These are phyloP conservation scores for Hoplostethus atlanticus DNA, from an alignment of 2,797 vertebrate species.

Conservation along the genomic window DNA sequence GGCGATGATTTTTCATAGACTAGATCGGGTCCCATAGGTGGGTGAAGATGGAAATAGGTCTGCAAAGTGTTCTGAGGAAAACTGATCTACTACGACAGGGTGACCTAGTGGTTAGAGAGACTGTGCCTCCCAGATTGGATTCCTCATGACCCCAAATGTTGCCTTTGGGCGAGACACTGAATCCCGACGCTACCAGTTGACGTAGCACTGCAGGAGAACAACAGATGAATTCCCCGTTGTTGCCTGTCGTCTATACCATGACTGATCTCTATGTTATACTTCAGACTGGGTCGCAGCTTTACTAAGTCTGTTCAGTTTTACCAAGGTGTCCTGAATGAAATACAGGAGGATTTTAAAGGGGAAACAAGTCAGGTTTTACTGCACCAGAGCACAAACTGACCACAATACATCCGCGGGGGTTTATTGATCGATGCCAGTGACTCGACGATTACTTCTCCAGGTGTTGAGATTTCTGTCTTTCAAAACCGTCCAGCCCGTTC, in stretches of 20 bases:
- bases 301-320: not conserved
- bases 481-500: no score
- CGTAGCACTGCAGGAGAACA: constrained; percentile 1
- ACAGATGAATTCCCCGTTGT: no score
- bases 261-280: not conserved
- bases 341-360: not conserved
- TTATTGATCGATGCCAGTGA: not conserved
- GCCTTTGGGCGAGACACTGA: constrained; percentile 50
- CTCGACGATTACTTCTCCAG: no score
- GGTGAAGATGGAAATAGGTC: no score
- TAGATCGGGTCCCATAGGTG: not conserved
- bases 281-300: not conserved
- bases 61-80: no score
- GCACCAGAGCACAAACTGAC: not conserved
- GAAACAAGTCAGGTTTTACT: not conserved
- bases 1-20: not conserved
- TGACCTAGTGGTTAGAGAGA: not conserved
- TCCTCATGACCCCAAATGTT: constrained; percentile 15
- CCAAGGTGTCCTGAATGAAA: not conserved
- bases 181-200: constrained; percentile 30
- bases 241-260: no score
- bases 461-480: no score
- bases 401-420: not conserved
- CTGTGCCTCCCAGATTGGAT: constrained; percentile 4
- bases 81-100: not conserved